Conservation (phyloP, 2,888 invertebrate genomes). For the Pristionchus mayeri region DNA sequence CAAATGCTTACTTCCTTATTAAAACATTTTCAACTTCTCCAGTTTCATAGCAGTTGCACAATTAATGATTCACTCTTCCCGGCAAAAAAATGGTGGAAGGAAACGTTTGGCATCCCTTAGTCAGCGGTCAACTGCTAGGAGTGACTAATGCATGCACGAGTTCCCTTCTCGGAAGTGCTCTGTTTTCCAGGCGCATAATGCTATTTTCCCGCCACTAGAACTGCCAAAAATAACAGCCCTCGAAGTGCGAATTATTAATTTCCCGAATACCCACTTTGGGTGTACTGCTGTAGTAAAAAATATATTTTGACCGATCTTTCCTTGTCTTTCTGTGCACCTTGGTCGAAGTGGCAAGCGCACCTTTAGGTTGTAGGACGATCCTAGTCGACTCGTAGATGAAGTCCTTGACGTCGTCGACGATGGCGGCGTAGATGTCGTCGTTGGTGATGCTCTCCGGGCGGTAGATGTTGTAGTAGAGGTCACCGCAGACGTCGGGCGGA, state of each 20-base stretch:
- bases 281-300: not conserved
- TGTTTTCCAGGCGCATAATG: conserved; percentile 12
- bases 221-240: no score
- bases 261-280: no score
- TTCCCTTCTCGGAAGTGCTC: no score
- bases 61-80: not conserved
- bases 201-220: no score
- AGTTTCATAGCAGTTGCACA: not conserved
- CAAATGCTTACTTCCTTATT: no score
- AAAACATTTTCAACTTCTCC: no score
- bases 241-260: not conserved
- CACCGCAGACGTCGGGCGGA: conserved; percentile 43
- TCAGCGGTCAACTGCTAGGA: not conserved
- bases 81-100: not conserved
- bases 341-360: not conserved
- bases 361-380: conserved; percentile 51
- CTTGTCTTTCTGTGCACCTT: no score
- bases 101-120: not conserved
- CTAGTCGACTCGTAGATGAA: conserved; percentile 58
- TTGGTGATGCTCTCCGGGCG: conserved; percentile 58
- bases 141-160: conserved; percentile 52
- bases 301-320: no score
- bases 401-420: conserved; percentile 60
- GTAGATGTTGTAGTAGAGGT: conserved; percentile 60
- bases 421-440: conserved; percentile 55